Evolutionary conservation across 2,113 vertebrate species (phyloP).

Genomic region (Microtus oregoni): DNA sequence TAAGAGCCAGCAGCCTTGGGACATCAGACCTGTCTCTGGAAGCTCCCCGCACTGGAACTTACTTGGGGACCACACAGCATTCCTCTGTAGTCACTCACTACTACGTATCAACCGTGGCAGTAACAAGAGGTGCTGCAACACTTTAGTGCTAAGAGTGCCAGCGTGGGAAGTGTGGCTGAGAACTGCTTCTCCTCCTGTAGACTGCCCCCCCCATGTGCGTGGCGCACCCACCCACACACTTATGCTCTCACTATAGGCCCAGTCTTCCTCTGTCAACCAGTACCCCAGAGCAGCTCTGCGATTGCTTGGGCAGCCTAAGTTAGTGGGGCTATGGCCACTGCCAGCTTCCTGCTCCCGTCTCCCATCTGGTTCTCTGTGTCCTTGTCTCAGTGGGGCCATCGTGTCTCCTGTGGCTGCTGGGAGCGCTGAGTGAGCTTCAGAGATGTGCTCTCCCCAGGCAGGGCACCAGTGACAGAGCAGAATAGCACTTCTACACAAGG

Average conservation of each 20-base stretch:
- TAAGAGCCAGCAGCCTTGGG: background rate
- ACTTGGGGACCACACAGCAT: background rate
- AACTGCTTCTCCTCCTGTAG: background rate
- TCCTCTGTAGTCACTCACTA: rapidly evolving
- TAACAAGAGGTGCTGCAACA: background rate
- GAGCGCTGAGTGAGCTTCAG: background rate
- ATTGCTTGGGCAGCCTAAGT: background rate
- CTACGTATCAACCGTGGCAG: background rate
- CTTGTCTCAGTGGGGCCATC: too few species aligned
- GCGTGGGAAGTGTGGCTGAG: background rate
- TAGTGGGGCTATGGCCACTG: background rate
- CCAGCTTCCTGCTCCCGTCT: background rate
- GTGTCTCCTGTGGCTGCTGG: rapidly evolving
- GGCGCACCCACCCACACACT: background rate
- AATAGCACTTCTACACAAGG: background rate
- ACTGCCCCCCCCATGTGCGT: too few species aligned
- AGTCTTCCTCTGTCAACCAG: background rate
- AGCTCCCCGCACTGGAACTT: background rate
- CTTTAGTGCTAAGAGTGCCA: background rate
- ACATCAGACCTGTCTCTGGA: too few species aligned
- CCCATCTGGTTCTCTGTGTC: too few species aligned
- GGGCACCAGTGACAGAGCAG: background rate
- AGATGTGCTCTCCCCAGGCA: background rate
- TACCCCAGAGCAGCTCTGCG: background rate
- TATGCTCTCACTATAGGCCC: background rate